These are phyloP conservation scores for Percopsis transmontana DNA, from an alignment of 2,113 vertebrate species.

Conservation along the genomic window DNA sequence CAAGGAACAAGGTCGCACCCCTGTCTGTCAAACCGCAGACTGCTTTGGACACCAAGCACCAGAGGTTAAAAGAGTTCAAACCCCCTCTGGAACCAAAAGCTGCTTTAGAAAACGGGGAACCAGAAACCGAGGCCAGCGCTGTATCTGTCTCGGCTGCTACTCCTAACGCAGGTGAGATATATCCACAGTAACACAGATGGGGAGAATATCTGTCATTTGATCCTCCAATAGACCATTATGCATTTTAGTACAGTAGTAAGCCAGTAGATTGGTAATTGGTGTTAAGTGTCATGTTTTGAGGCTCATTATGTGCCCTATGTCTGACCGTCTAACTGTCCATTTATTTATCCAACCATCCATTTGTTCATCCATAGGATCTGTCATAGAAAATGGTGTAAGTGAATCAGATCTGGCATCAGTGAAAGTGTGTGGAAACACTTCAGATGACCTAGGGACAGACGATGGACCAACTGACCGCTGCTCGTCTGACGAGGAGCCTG, in stretches of 20 bases:
- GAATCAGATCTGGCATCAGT: conserved; percentile 4
- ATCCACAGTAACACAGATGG: background rate
- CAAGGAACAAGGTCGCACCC: conserved; percentile 48
- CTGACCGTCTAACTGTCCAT: background rate
- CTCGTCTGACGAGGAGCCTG: conserved; percentile 50
- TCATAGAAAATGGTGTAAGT: conserved; percentile 44
- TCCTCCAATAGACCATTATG: background rate
- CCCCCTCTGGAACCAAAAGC: conserved; percentile 6
- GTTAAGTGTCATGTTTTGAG: no score
- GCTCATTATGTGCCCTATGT: no score
- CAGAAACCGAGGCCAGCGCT: background rate
- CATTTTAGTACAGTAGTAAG: background rate
- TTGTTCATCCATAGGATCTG: background rate
- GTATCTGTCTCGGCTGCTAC: conserved; percentile 10
- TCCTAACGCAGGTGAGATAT: conserved; percentile 47
- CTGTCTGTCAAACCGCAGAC: conserved; percentile 50
- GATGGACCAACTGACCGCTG: conserved; percentile 31
- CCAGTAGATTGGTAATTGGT: background rate
- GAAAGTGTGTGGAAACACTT: background rate
- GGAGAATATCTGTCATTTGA: background rate
- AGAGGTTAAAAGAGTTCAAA: conserved; percentile 16
- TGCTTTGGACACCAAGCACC: conserved; percentile 21
- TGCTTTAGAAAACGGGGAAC: conserved; percentile 15
- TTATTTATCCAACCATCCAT: background rate
- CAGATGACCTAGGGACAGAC: conserved; percentile 36